These are phyloP conservation scores for Capitulum mitella DNA, from an alignment of 2,888 invertebrate genomes.

Conservation along the genomic window DNA sequence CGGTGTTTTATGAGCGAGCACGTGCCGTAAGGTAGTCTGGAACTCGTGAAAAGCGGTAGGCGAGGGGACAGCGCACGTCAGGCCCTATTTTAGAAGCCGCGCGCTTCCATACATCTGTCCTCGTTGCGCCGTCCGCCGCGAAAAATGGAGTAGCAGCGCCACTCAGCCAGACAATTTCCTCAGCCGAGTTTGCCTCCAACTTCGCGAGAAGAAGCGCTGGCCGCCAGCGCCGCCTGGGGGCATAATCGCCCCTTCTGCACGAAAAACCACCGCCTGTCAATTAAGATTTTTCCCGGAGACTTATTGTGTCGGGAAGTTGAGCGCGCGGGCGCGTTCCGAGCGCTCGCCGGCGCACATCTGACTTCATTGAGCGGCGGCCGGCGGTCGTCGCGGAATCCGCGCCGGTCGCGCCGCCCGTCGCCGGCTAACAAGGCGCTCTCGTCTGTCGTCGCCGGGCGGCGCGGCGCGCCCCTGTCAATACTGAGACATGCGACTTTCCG, in stretches of 20 bases:
- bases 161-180: not conserved
- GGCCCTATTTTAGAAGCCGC: not conserved
- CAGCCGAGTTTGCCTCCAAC: not conserved
- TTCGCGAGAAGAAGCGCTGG: not conserved
- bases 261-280: conserved; percentile 20
- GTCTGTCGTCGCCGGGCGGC: not conserved
- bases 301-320: not conserved
- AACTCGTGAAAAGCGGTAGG: not conserved
- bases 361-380: not conserved
- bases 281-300: conserved; percentile 17
- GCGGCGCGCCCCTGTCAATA: not conserved
- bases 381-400: not conserved
- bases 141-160: not conserved
- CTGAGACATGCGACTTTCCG: not conserved
- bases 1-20: conserved; percentile 17
- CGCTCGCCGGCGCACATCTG: not conserved
- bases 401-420: not conserved
- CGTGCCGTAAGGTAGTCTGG: conserved; percentile 6
- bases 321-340: not conserved
- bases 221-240: not conserved
- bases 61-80: not conserved
- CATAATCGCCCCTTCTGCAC: not conserved
- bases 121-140: not conserved
- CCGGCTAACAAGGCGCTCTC: not conserved
- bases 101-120: not conserved